Base-by-base conservation (phyloP, 1,140 invertebrate genomes). In the Acromyrmex heyeri region DNA sequence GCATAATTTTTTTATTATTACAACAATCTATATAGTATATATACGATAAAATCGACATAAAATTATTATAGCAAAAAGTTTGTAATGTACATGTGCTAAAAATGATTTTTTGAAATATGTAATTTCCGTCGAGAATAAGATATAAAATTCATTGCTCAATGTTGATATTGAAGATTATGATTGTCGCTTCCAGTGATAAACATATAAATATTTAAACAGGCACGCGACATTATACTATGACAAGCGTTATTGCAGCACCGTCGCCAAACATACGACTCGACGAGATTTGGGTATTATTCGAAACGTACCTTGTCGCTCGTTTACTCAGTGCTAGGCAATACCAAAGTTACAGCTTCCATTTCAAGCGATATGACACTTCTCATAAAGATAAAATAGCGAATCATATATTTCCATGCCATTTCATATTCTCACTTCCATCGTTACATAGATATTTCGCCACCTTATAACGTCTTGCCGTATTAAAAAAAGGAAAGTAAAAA, bases 271-370 rank as follows among this genome's bases (percentile, higher is more conserved):
- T n/a, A 62, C 61, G 55, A 12, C 53, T 48, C 55, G 14, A 61
- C 57, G 79, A 61, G 79, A 50, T 83, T 61, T 73, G 21, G 79
- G 38, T 55, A 57, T 73, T 83, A 83, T 61, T 75, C 55, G 55
- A 75, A 83, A 83, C 3, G 38, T 30, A 61, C 44, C 55, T 16
- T 70, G 78, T 81, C 64, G 65, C 57, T 61, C 79, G 69, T 83
- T 83, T 72, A 61, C 70, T 83, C 69, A 83, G 55, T 59, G 14
- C 67, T 69, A 61, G 55, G 55, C 69, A 83, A 83, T 83, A 83
- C 34, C n/a, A 7, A 21, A 75, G 55, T 83, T 75, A 75, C 55
- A 73, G 53, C 38, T 30, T 73, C 38, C 55, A 73, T 83, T 61
- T 83, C 69, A 44, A 81, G 53, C 38, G 38, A 82, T 73, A 75